Conservation (phyloP, 2,888 invertebrate genomes). For the Flabesymbios commensalis region DNA sequence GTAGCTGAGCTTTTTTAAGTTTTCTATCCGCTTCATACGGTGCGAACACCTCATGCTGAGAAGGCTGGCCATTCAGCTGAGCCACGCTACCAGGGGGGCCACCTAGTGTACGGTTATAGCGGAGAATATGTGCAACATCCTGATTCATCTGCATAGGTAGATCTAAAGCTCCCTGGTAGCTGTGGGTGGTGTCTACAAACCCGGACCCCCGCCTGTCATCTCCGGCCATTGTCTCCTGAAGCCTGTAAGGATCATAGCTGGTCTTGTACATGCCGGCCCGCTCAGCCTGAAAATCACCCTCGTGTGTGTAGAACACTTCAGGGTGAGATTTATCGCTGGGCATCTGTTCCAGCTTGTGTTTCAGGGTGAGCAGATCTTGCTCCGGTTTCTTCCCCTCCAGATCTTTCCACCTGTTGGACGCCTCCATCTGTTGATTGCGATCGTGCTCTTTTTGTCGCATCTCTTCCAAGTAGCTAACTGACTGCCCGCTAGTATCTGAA, state of each 20-base stretch:
- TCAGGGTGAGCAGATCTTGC: constrained; percentile 48
- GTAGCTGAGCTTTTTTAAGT: constrained; percentile 44
- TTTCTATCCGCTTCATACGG: constrained; percentile 20
- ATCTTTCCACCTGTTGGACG: constrained; percentile 48
- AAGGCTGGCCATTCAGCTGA: constrained; percentile 27
- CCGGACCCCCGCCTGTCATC: constrained; percentile 41
- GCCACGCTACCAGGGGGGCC: constrained; percentile 30
- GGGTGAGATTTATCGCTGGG: constrained; percentile 21
- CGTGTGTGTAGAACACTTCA: constrained; percentile 53
- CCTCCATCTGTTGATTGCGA: constrained; percentile 53
- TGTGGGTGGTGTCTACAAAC: constrained; percentile 45
- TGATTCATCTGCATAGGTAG: constrained; percentile 42
- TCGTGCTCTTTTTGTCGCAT: constrained; percentile 41
- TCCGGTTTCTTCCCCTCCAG: constrained; percentile 47
- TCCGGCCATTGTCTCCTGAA: constrained; percentile 48
- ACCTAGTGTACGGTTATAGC: constrained; percentile 41
- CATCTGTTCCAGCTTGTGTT: constrained; percentile 42
- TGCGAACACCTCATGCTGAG: constrained; percentile 27
- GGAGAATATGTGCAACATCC: constrained; percentile 41
- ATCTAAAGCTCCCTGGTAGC: constrained; percentile 48
- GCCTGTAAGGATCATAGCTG: constrained; percentile 49
- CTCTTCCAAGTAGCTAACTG: not conserved
- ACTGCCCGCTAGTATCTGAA: not conserved
- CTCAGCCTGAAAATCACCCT: constrained; percentile 53
- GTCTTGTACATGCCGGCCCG: constrained; percentile 56